Conservation (phyloP, 2,888 invertebrate species). For the Megastigmus dorsalis region DNA sequence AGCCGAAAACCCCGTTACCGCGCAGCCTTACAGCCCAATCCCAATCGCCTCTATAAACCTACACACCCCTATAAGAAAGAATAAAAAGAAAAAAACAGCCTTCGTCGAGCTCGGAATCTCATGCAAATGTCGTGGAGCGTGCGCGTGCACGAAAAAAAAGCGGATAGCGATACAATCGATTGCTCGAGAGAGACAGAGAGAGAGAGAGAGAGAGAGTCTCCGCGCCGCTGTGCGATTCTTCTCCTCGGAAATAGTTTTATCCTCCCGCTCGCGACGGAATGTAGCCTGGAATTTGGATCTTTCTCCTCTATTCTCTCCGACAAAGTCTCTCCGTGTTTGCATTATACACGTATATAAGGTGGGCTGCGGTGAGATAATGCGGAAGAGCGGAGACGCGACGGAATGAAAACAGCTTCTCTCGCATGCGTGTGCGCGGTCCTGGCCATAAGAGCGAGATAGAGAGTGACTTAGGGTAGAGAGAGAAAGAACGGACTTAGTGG, state of each 20-base stretch:
- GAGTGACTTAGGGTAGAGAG: conserved; percentile 43
- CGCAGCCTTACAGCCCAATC: conserved; percentile 14
- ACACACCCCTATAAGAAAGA: background rate
- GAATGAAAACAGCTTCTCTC: conserved; percentile 29
- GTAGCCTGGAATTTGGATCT: conserved; percentile 38
- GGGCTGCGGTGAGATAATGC: too few species aligned
- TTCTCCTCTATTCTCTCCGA: background rate
- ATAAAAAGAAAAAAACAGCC: background rate
- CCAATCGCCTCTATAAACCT: background rate
- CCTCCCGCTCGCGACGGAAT: too few species aligned
- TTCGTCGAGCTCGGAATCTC: conserved; percentile 5
- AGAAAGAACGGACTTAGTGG: conserved; percentile 61
- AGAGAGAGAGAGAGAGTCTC: background rate
- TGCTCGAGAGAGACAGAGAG: background rate
- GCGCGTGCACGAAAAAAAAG: too few species aligned
- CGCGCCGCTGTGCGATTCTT: too few species aligned
- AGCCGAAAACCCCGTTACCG: too few species aligned
- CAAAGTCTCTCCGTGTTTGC: background rate
- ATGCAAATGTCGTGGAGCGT: conserved; percentile 31
- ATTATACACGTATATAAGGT: too few species aligned
- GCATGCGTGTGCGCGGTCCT: background rate
- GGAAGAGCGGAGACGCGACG: conserved; percentile 43
- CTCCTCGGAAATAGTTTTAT: too few species aligned
- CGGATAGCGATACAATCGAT: conserved; percentile 44
- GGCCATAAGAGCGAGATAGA: too few species aligned